Evolutionary conservation across 1,140 invertebrate genomes (phyloP).

Genomic region (Monomorium pharaonis): DNA sequence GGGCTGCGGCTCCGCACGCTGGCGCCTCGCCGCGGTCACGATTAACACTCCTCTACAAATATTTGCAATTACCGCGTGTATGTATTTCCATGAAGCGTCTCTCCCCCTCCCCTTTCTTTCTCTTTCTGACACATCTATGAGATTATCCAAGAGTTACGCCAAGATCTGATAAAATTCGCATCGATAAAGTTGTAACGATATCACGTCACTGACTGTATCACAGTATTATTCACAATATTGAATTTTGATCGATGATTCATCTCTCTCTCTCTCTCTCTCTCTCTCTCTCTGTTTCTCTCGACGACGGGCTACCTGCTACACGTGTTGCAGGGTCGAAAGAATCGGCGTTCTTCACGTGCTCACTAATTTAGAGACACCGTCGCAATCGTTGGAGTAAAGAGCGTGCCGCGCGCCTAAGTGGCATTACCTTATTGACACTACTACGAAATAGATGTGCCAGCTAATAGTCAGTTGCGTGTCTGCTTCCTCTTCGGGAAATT

Average conservation of each 20-base stretch:
- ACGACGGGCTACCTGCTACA: conserved; percentile 46
- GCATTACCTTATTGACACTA: conserved; percentile 32
- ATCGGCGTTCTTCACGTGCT: neutral
- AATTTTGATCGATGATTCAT: neutral
- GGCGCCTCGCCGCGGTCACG: conserved; percentile 58
- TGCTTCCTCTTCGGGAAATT: conserved; percentile 32
- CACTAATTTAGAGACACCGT: too few species aligned
- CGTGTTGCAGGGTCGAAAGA: conserved; percentile 16
- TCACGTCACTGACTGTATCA: neutral
- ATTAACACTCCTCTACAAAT: conserved; percentile 27
- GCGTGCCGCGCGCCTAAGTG: neutral
- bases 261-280: neutral
- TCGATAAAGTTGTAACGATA: neutral
- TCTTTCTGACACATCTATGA: neutral
- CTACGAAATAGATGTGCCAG: conserved; percentile 39
- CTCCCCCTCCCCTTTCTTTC: too few species aligned
- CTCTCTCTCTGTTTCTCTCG: too few species aligned
- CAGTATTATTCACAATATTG: neutral
- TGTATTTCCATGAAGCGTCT: conserved; percentile 25
- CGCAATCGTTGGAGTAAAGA: neutral
- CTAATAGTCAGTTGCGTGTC: conserved; percentile 16
- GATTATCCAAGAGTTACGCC: neutral
- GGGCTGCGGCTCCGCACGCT: conserved; percentile 37
- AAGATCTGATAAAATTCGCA: neutral
- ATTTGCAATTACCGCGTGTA: conserved; percentile 31